phyloP scores from a whole-genome alignment of 2,888 invertebrate genomes.

The Diogma glabrata region DNA sequence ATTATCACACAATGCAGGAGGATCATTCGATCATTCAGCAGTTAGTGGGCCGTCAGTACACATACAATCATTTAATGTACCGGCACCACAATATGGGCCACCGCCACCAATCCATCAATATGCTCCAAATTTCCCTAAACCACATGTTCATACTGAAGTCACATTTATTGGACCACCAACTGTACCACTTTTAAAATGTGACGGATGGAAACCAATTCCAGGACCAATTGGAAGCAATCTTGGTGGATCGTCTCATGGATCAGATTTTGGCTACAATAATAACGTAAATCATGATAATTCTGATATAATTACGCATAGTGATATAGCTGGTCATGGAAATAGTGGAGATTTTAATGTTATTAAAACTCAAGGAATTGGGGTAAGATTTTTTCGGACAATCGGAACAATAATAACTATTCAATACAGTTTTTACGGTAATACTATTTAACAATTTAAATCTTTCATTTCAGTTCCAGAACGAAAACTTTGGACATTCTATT shows the following conservation, averaged over 20 bases:
- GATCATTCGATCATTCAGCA: slow-evolving; percentile 11
- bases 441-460: background rate
- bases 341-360: slow-evolving; percentile 13
- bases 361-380: slow-evolving; percentile 20
- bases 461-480: slow-evolving; percentile 5
- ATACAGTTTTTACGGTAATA: background rate
- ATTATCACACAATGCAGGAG: slow-evolving; percentile 7
- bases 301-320: slow-evolving; percentile 6
- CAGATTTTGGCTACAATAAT: background rate
- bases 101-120: slow-evolving; percentile 32
- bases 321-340: slow-evolving; percentile 14
- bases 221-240: slow-evolving; percentile 40
- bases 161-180: slow-evolving; percentile 54
- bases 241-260: slow-evolving; percentile 22
- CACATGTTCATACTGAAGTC: slow-evolving; percentile 24
- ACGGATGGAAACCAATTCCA: slow-evolving; percentile 79
- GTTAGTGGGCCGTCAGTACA: slow-evolving; percentile 19
- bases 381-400: slow-evolving; percentile 18
- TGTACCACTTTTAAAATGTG: slow-evolving; percentile 63
- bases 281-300: slow-evolving; percentile 1
- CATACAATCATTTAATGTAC: slow-evolving; percentile 41
- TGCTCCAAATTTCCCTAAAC: slow-evolving; percentile 18
- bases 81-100: slow-evolving; percentile 13
- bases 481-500: background rate
- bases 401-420: background rate